Conservation (phyloP, 2,888 invertebrate species). For the Amorpha juglandis region DNA sequence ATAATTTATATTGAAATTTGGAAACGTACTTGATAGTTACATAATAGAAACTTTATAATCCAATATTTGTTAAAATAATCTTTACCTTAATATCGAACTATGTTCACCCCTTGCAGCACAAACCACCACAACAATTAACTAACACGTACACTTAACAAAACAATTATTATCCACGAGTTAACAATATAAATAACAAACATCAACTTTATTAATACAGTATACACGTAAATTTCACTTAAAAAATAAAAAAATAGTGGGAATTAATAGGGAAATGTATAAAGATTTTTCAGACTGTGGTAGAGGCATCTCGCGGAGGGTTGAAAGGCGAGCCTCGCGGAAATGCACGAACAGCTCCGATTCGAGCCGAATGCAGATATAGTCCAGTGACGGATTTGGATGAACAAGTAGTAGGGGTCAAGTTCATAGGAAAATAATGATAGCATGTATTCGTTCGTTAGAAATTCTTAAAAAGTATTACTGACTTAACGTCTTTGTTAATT, state of each 20-base stretch:
- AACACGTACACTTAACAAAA: slow-evolving; percentile 67
- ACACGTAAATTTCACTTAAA: slow-evolving; percentile 53
- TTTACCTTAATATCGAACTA: slow-evolving; percentile 62
- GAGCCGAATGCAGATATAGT: slow-evolving; percentile 72
- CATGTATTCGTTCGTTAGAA: too few species aligned
- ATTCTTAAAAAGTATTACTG: too few species aligned
- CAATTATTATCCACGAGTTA: slow-evolving; percentile 48
- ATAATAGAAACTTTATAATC: not conserved
- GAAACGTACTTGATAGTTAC: too few species aligned
- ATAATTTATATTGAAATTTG: not conserved
- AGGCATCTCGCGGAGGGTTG: slow-evolving; percentile 77
- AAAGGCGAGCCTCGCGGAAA: slow-evolving; percentile 71
- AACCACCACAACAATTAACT: slow-evolving; percentile 63
- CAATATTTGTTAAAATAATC: slow-evolving; percentile 29
- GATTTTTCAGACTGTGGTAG: slow-evolving; percentile 70
- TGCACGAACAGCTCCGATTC: slow-evolving; percentile 68
- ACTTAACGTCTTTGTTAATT: too few species aligned
- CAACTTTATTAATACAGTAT: slow-evolving; percentile 34
- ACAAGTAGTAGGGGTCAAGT: too few species aligned
- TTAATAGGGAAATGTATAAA: slow-evolving; percentile 65
- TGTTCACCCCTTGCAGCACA: slow-evolving; percentile 47
- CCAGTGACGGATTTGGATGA: slow-evolving; percentile 59
- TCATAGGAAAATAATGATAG: too few species aligned
- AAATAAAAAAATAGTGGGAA: slow-evolving; percentile 53
- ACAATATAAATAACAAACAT: slow-evolving; percentile 44